A percentile compares a stretch with the other conserved stretches of the same genome.
Conservation (phyloP, 2,888 invertebrate species). For the Lithophane socia region DNA sequence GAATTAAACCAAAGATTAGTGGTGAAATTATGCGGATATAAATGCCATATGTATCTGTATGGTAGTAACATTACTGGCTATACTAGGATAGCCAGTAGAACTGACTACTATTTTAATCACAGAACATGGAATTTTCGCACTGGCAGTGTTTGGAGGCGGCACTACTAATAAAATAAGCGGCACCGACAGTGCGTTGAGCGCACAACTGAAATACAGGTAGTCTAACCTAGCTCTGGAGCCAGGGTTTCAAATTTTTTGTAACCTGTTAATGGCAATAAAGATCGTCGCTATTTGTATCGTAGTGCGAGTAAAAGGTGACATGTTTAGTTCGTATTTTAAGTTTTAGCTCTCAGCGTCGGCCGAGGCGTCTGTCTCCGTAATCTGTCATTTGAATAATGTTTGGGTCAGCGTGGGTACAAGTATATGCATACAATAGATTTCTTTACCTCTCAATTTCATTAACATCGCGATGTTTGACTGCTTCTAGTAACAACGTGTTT, state of each 20-base stretch:
- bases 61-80: neutral
- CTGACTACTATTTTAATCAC: too few species aligned
- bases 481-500: constrained; percentile 78
- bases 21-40: neutral
- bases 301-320: neutral
- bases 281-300: too few species aligned
- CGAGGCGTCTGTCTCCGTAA: neutral
- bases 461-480: constrained; percentile 54
- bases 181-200: neutral
- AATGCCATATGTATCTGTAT: neutral
- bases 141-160: neutral
- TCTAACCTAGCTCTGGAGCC: too few species aligned
- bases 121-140: neutral
- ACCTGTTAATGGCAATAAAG: too few species aligned
- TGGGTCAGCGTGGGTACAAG: neutral
- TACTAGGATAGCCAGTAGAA: neutral
- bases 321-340: neutral
- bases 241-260: too few species aligned
- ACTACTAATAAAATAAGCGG: neutral
- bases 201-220: neutral
- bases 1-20: neutral
- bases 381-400: neutral
- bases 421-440: neutral
- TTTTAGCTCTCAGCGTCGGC: neutral
- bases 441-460: constrained; percentile 63